A percentile compares a stretch with the other conserved stretches of the same genome.
Conservation (phyloP, 2,113 vertebrate genomes). For the Seriola aureovittata region DNA sequence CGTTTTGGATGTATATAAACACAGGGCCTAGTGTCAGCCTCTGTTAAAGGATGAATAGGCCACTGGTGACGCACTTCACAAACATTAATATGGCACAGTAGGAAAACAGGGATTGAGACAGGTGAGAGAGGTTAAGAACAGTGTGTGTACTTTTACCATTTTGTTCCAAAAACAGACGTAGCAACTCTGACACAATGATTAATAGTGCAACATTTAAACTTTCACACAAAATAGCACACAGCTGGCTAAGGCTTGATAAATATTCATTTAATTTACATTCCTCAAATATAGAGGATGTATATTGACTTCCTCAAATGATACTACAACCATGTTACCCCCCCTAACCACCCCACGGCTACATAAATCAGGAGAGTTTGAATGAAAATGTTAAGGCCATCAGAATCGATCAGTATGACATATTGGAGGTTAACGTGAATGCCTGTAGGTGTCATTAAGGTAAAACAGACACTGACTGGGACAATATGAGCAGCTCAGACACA, state of each 20-base stretch:
- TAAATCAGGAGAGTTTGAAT: neutral
- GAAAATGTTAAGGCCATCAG: conserved; percentile 9
- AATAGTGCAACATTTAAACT: conserved; percentile 29
- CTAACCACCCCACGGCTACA: neutral
- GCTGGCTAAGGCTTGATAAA: conserved; percentile 4
- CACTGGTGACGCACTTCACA: conserved; percentile 40
- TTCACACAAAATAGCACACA: neutral
- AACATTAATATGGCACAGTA: conserved; percentile 32
- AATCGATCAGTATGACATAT: neutral
- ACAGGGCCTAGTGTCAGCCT: conserved; percentile 50
- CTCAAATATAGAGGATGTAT: neutral
- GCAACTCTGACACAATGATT: conserved; percentile 23
- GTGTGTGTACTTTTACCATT: conserved; percentile 9
- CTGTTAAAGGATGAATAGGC: conserved; percentile 56
- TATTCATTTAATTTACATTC: conserved; percentile 26
- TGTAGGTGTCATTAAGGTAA: conserved; percentile 1
- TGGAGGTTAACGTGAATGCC: neutral
- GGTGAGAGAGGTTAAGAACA: conserved; percentile 54
- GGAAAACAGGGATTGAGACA: conserved; percentile 20
- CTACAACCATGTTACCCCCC: neutral
- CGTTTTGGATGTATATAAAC: conserved; percentile 59
- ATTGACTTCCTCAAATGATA: neutral
- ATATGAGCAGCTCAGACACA: neutral
- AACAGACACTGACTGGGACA: neutral
- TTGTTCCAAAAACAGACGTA: conserved; percentile 38